These are phyloP conservation scores for Catharus minimus DNA, from an alignment of 2,113 vertebrate genomes.

Conservation along the genomic window DNA sequence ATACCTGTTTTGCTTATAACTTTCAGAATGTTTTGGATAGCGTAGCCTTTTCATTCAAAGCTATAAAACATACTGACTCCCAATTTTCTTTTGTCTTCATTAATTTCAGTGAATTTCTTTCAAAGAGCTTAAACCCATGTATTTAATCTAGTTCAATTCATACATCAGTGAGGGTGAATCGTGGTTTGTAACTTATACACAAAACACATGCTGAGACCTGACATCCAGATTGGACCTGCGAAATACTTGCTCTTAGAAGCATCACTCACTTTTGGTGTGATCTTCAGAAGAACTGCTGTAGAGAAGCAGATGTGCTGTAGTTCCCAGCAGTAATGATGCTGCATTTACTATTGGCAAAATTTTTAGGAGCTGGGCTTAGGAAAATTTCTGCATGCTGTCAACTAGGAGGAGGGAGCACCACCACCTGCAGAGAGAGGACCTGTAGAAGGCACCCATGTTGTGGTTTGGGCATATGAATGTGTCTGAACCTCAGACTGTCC, in stretches of 20 bases:
- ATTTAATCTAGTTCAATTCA: not conserved
- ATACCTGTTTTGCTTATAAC: not conserved
- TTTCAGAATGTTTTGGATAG: not conserved
- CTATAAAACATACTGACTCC: not conserved
- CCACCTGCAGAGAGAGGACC: not conserved
- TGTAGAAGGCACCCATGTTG: rapidly evolving
- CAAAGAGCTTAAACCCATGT: not conserved
- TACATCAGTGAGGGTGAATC: too few species aligned
- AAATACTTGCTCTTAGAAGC: not conserved
- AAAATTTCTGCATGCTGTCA: not conserved
- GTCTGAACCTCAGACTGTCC: not conserved
- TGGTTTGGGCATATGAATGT: not conserved
- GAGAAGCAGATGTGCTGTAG: not conserved
- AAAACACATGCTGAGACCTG: not conserved
- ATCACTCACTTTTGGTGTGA: not conserved
- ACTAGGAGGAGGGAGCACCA: not conserved
- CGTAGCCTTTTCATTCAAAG: not conserved
- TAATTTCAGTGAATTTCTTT: not conserved
- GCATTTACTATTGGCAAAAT: not conserved
- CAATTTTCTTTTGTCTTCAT: not conserved
- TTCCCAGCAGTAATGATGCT: not conserved
- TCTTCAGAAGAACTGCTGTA: not conserved
- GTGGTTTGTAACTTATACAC: rapidly evolving
- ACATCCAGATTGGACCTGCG: not conserved
- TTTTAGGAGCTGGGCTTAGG: not conserved